Percentiles rank a stretch among this genome's conserved stretches.
phyloP scores from a whole-genome alignment of 2,888 invertebrate species.

The Strigamia transsilvanica region DNA sequence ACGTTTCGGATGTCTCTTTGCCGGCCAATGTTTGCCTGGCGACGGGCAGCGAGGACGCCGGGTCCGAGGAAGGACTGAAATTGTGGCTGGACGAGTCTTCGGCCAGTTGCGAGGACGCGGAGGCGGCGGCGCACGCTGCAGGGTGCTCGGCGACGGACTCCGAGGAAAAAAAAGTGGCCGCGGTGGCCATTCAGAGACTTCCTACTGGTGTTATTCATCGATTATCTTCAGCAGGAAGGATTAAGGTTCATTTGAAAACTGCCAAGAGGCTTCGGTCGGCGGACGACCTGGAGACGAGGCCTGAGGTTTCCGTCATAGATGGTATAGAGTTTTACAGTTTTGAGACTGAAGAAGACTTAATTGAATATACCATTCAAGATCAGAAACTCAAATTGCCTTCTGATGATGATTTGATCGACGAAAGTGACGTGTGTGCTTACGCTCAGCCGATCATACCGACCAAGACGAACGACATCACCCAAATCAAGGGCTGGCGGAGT shows the following conservation, averaged over 20 bases:
- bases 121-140: background rate
- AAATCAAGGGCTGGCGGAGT: constrained; percentile 63
- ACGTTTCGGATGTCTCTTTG: background rate
- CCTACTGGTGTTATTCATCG: background rate
- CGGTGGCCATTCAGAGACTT: background rate
- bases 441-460: constrained; percentile 55
- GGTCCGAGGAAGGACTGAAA: constrained; percentile 51
- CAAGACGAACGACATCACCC: constrained; percentile 64
- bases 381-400: background rate
- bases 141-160: background rate
- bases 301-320: constrained; percentile 59
- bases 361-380: constrained; percentile 53
- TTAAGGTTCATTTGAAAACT: background rate
- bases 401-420: background rate
- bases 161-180: background rate
- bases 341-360: constrained; percentile 57
- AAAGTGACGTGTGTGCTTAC: background rate
- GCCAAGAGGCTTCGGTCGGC: background rate
- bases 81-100: constrained; percentile 52
- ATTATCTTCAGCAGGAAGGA: constrained; percentile 14
- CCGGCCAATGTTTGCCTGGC: background rate
- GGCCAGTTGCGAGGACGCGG: background rate
- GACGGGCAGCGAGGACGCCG: constrained; percentile 28
- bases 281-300: constrained; percentile 1
- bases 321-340: constrained; percentile 59